phyloP scores from a whole-genome alignment of 2,888 invertebrate genomes.

The Tridacna crocea region DNA sequence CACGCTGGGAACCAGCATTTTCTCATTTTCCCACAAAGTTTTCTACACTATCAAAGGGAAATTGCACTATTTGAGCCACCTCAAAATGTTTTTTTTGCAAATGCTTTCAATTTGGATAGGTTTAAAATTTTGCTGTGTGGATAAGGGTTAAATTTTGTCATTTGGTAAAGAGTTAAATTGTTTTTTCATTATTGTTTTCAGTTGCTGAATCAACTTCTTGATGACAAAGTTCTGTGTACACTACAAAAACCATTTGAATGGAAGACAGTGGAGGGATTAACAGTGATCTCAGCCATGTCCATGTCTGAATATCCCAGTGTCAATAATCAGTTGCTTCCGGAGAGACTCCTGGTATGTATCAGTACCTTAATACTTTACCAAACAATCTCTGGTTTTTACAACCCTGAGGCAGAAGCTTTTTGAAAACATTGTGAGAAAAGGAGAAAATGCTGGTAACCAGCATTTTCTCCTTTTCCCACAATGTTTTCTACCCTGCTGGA shows the following conservation, averaged over 20 bases:
- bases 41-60: too few species aligned
- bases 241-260: conserved; percentile 83
- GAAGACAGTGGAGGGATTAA: conserved; percentile 82
- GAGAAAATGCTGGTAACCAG: neutral
- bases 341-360: conserved; percentile 79
- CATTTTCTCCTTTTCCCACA: neutral
- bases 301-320: conserved; percentile 79
- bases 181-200: conserved; percentile 54
- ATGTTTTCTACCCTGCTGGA: neutral
- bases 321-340: conserved; percentile 71
- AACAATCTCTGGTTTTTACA: neutral
- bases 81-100: too few species aligned
- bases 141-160: too few species aligned
- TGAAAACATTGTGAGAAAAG: too few species aligned
- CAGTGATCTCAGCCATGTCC: conserved; percentile 80
- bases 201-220: conserved; percentile 81
- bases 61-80: too few species aligned
- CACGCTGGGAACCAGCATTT: too few species aligned
- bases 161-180: too few species aligned
- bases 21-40: too few species aligned
- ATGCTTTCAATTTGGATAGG: too few species aligned
- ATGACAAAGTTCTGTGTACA: conserved; percentile 82
- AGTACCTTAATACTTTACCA: neutral
- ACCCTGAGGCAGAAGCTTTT: neutral
- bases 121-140: too few species aligned